These are phyloP conservation scores for Sinonovacula constricta DNA, from an alignment of 1,140 invertebrate species.

Conservation along the genomic window DNA sequence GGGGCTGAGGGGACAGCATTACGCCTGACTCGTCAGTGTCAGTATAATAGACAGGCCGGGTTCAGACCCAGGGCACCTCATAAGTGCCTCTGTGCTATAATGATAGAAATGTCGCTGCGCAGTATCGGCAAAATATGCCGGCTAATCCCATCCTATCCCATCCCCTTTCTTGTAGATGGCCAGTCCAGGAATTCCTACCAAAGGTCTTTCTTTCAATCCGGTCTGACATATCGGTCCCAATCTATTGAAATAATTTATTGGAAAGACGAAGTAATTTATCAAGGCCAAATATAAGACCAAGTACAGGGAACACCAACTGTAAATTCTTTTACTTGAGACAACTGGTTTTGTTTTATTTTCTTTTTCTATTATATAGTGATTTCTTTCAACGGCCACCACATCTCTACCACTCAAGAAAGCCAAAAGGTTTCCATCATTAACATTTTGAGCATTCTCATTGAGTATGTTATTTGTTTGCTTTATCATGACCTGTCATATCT, in stretches of 20 bases:
- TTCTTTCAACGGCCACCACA: slow-evolving; percentile 47
- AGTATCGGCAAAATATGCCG: too few relatives aligned
- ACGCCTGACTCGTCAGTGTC: too few relatives aligned
- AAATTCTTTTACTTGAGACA: too few relatives aligned
- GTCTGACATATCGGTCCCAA: slow-evolving; percentile 21
- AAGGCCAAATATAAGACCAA: slow-evolving; percentile 9
- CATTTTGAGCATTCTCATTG: background rate
- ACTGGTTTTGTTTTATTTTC: slow-evolving; percentile 34
- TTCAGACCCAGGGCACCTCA: too few relatives aligned
- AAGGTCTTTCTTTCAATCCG: slow-evolving; percentile 46
- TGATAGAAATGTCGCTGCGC: too few relatives aligned
- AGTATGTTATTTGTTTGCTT: slow-evolving; percentile 3
- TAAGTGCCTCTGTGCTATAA: too few relatives aligned
- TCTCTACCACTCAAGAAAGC: slow-evolving; percentile 47
- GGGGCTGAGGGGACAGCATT: too few relatives aligned
- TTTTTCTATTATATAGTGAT: slow-evolving; percentile 33
- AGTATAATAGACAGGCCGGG: too few relatives aligned
- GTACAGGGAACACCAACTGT: slow-evolving; percentile 42
- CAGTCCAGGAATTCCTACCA: slow-evolving; percentile 22
- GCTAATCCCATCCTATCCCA: slow-evolving; percentile 36
- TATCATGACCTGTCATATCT: slow-evolving; percentile 3
- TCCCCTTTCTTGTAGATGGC: slow-evolving; percentile 46
- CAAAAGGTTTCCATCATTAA: slow-evolving; percentile 30
- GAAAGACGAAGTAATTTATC: slow-evolving; percentile 32
- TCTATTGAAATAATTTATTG: slow-evolving; percentile 39